These are phyloP conservation scores for Melanotaenia maccullochi DNA, from an alignment of 2,797 vertebrate genomes.

Conservation along the genomic window DNA sequence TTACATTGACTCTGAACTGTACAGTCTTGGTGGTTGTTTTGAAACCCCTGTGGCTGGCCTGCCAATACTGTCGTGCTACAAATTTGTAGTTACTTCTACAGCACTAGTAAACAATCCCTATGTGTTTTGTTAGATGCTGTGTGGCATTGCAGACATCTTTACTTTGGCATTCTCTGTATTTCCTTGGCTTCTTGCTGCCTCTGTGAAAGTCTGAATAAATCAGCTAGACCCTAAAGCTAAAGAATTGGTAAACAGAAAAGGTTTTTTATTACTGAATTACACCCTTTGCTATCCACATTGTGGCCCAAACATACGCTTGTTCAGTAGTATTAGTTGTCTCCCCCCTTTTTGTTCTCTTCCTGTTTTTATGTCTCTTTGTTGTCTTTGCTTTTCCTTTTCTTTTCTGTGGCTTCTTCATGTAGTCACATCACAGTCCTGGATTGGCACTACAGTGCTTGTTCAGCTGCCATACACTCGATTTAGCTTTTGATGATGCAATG, in stretches of 20 bases:
- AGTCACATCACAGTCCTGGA: background rate
- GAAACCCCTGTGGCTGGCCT: no score
- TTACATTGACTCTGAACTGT: background rate
- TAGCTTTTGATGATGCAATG: constrained; percentile 50
- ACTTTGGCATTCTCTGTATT: background rate
- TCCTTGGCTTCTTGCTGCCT: background rate
- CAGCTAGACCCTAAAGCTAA: background rate
- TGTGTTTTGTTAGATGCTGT: background rate
- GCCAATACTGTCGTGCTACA: no score
- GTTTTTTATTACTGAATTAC: background rate
- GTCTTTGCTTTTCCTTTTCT: background rate
- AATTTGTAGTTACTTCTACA: background rate
- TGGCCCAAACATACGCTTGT: background rate
- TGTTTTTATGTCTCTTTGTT: background rate
- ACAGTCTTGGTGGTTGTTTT: background rate
- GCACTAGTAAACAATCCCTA: background rate
- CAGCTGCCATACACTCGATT: constrained; percentile 31
- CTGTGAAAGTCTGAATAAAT: background rate
- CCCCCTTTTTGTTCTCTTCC: no score
- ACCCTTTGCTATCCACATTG: background rate
- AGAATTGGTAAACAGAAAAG: background rate
- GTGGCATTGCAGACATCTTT: background rate
- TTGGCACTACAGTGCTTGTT: constrained; percentile 26
- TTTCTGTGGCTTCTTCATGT: background rate
- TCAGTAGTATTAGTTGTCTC: no score